Evolutionary conservation across 2,888 invertebrate genomes (phyloP).

Genomic region (Sussaba pulchella): DNA sequence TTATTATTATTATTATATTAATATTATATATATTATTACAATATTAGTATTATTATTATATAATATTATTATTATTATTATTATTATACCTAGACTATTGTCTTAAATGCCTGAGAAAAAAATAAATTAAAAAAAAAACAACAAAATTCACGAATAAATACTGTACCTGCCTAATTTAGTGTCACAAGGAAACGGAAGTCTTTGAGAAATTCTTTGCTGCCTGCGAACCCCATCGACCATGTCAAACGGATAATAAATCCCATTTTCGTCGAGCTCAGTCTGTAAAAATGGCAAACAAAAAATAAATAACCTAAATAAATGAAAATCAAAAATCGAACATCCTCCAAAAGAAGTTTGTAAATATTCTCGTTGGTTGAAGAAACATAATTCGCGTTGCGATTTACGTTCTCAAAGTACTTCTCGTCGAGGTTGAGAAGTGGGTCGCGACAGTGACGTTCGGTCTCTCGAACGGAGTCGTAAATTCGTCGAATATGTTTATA

Average conservation of each 20-base stretch:
- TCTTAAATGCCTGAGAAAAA: too few relatives aligned
- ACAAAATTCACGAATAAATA: constrained; percentile 2
- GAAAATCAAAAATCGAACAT: not conserved
- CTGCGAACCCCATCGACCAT: constrained; percentile 73
- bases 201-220: constrained; percentile 77
- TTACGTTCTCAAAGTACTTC: not conserved
- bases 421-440: constrained; percentile 1
- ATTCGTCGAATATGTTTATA: constrained; percentile 13
- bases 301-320: not conserved
- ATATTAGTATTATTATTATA: too few relatives aligned
- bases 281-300: constrained; percentile 61
- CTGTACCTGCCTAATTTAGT: constrained; percentile 79
- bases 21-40: too few relatives aligned
- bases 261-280: constrained; percentile 73
- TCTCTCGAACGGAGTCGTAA: constrained; percentile 23
- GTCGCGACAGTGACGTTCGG: constrained; percentile 1
- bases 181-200: constrained; percentile 82
- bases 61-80: too few relatives aligned
- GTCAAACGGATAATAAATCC: constrained; percentile 74
- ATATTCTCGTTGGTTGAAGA: too few relatives aligned
- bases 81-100: too few relatives aligned
- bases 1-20: too few relatives aligned
- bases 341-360: too few relatives aligned
- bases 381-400: not conserved
- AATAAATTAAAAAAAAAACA: constrained; percentile 2